These are phyloP conservation scores for Coenonympha glycerion DNA, from an alignment of 2,888 invertebrate genomes.

Conservation along the genomic window DNA sequence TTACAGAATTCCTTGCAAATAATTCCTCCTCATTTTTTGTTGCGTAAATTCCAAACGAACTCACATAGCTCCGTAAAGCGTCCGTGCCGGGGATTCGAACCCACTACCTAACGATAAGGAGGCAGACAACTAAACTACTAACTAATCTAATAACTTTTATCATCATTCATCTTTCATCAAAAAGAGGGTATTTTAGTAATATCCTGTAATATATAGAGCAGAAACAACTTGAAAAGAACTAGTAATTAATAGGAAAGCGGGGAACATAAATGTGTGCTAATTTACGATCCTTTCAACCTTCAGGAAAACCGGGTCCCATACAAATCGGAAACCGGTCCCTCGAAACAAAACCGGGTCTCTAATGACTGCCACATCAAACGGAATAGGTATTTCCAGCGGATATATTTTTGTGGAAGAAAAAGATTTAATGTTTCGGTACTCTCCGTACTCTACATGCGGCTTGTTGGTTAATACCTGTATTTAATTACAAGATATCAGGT, in stretches of 20 bases:
- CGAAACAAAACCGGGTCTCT: not conserved
- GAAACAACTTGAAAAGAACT: not conserved
- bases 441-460: not conserved
- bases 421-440: not conserved
- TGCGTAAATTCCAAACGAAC: no score
- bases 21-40: no score
- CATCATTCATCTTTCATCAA: no score
- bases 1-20: no score
- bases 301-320: not conserved
- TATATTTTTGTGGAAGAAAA: not conserved
- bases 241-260: not conserved
- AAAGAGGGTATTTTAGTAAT: no score
- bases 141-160: no score
- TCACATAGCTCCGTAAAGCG: no score
- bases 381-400: not conserved
- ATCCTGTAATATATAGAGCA: not conserved
- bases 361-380: constrained; percentile 1
- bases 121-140: no score
- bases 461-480: no score
- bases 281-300: not conserved
- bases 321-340: not conserved
- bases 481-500: no score
- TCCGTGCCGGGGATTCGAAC: no score
- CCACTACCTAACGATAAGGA: no score
- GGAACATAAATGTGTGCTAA: not conserved